A percentile compares a stretch with the other conserved stretches of the same genome.
phyloP scores from a whole-genome alignment of 2,888 invertebrate genomes.

The Resseliella maxima region DNA sequence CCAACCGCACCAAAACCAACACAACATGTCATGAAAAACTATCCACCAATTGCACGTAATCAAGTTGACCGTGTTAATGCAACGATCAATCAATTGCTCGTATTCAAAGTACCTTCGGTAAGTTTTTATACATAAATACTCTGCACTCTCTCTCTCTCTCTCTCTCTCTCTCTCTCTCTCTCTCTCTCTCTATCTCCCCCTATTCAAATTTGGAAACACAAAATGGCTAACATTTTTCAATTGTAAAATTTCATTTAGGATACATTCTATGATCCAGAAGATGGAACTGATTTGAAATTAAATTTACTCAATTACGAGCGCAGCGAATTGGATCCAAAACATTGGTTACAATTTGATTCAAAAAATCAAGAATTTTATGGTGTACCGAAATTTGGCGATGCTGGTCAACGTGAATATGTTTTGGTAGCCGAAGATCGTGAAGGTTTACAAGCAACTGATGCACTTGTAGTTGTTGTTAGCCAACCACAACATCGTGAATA shows the following conservation, averaged over 20 bases:
- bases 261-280: slow-evolving; percentile 90
- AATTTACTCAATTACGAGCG: slow-evolving; percentile 80
- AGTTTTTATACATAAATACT: slow-evolving; percentile 61
- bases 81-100: slow-evolving; percentile 82
- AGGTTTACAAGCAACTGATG: slow-evolving; percentile 82
- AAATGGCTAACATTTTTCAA: too few species aligned
- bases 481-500: slow-evolving; percentile 74
- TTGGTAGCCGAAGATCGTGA: slow-evolving; percentile 81
- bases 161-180: not conserved
- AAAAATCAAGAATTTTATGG: slow-evolving; percentile 92
- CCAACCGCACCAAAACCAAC: slow-evolving; percentile 69
- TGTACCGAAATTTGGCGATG: slow-evolving; percentile 78
- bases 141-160: not conserved
- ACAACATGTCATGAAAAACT: slow-evolving; percentile 73
- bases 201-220: too few species aligned
- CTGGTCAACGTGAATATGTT: slow-evolving; percentile 81
- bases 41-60: slow-evolving; percentile 82
- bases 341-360: slow-evolving; percentile 91
- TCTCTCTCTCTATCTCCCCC: slow-evolving; percentile 39
- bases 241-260: slow-evolving; percentile 70
- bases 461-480: slow-evolving; percentile 79
- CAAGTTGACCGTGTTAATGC: slow-evolving; percentile 87
- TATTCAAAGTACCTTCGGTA: slow-evolving; percentile 84
- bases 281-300: slow-evolving; percentile 80
- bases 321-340: slow-evolving; percentile 73